Percentiles rank a stretch among this genome's conserved stretches.
phyloP scores from a whole-genome alignment of 2,888 invertebrate genomes.

The Chymomyza fuscimana region DNA sequence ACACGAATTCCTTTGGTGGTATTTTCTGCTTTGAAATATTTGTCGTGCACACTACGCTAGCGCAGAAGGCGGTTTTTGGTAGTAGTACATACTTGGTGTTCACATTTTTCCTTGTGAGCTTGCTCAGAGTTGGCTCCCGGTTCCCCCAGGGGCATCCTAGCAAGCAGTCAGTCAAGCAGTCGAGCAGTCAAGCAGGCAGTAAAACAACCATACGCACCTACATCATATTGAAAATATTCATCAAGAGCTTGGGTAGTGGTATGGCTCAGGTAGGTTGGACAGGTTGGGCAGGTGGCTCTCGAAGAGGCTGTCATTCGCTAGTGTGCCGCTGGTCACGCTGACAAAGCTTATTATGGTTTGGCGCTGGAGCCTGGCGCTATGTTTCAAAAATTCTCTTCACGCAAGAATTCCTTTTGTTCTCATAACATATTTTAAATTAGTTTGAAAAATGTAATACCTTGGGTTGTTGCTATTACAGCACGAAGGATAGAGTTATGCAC shows the following conservation, averaged over 20 bases:
- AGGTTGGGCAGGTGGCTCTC: neutral
- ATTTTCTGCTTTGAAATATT: conserved; percentile 64
- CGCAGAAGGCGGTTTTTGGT: conserved; percentile 24
- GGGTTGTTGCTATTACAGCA: neutral
- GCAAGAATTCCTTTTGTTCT: conserved; percentile 64
- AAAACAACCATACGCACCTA: conserved; percentile 16
- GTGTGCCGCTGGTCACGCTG: conserved; percentile 55
- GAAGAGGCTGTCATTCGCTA: conserved; percentile 7
- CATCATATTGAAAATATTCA: conserved; percentile 55
- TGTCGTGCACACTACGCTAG: conserved; percentile 50
- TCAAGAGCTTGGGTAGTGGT: conserved; percentile 37
- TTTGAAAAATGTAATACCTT: conserved; percentile 36
- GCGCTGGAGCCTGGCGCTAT: conserved; percentile 28
- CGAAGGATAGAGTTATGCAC: neutral
- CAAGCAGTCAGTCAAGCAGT: conserved; percentile 6
- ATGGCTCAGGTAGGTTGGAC: neutral
- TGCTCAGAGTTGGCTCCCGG: conserved; percentile 17
- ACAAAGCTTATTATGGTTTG: conserved; percentile 57
- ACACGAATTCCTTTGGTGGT: conserved; percentile 57
- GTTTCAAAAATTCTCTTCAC: conserved; percentile 61
- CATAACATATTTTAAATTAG: conserved; percentile 57
- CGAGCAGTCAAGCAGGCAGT: neutral
- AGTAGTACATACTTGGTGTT: conserved; percentile 9
- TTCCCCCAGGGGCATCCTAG: conserved; percentile 21
- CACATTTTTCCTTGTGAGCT: conserved; percentile 35